Evolutionary conservation across 2,797 vertebrate genomes (phyloP).

Genomic region (Manis javanica): DNA sequence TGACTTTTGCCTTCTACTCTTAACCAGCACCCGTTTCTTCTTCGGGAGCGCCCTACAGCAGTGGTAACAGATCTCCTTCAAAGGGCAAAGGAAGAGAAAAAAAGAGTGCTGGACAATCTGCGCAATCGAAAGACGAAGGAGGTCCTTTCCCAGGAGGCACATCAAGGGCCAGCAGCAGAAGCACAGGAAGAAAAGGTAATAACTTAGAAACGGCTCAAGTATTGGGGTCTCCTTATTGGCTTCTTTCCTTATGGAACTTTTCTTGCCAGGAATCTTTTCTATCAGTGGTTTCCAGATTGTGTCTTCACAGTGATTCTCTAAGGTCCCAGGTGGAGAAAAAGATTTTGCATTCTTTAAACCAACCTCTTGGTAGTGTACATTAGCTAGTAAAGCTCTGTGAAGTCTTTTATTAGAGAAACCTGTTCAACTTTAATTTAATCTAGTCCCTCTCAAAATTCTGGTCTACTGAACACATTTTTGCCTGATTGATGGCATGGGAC

Average conservation of each 20-base stretch:
- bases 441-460: too few relatives aligned
- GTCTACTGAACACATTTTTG: too few relatives aligned
- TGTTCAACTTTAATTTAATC: too few relatives aligned
- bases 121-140: conserved; percentile 99
- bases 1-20: too few relatives aligned
- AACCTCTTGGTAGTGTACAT: background rate
- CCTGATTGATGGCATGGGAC: too few relatives aligned
- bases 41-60: too few relatives aligned
- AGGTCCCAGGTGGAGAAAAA: background rate
- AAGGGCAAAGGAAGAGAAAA: conserved; percentile 97
- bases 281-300: conserved; percentile 7
- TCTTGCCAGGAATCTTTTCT: conserved; percentile 30
- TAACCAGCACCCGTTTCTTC: too few relatives aligned
- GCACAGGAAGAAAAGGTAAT: conserved; percentile 96
- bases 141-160: conserved; percentile 98
- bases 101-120: conserved; percentile 97
- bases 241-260: background rate
- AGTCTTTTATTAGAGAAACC: too few relatives aligned
- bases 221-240: too few relatives aligned
- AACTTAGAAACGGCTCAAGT: background rate
- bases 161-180: conserved; percentile 96
- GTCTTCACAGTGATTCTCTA: background rate
- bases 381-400: too few relatives aligned
- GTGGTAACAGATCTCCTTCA: too few relatives aligned
- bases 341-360: conserved; percentile 14